These are phyloP conservation scores for Aulostomus chinensis DNA, from an alignment of 2,797 vertebrate species.

Conservation along the genomic window DNA sequence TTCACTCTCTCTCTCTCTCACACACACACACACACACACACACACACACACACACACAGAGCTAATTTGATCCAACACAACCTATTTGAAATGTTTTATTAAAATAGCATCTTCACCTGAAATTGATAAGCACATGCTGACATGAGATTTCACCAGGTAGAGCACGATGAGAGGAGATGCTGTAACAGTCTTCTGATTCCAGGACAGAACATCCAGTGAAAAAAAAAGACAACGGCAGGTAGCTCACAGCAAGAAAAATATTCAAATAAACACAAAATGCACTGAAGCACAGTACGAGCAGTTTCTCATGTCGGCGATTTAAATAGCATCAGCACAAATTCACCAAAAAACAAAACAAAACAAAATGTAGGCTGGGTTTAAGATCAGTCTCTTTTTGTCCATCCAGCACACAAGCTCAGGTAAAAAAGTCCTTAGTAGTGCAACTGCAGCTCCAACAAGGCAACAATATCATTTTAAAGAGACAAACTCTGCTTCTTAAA, in stretches of 20 bases:
- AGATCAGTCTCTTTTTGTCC: conserved; percentile 64
- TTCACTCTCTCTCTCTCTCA: not conserved
- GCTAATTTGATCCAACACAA: conserved; percentile 4
- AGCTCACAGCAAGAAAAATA: conserved; percentile 72
- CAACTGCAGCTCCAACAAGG: conserved; percentile 33
- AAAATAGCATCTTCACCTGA: conserved; percentile 92
- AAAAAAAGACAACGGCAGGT: conserved; percentile 7
- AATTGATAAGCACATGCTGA: conserved; percentile 56
- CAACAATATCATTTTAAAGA: conserved; percentile 17
- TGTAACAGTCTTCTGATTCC: conserved; percentile 31
- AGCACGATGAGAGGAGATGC: conserved; percentile 19
- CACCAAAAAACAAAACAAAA: conserved; percentile 65
- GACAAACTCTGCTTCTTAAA: conserved; percentile 17
- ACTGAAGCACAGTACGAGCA: conserved; percentile 73
- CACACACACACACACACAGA: not conserved
- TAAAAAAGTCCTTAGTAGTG: conserved; percentile 14
- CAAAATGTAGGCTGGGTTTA: conserved; percentile 78
- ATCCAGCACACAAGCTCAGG: conserved; percentile 75
- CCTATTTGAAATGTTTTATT: conserved; percentile 90
- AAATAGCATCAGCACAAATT: conserved; percentile 86
- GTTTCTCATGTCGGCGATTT: conserved; percentile 78
- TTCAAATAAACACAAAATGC: conserved; percentile 84
- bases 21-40: not conserved
- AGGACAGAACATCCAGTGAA: conserved; percentile 38
- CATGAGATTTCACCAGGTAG: conserved; percentile 54